These are phyloP conservation scores for Psococerastis gibbosa DNA, from an alignment of 2,888 invertebrate species.

Conservation along the genomic window DNA sequence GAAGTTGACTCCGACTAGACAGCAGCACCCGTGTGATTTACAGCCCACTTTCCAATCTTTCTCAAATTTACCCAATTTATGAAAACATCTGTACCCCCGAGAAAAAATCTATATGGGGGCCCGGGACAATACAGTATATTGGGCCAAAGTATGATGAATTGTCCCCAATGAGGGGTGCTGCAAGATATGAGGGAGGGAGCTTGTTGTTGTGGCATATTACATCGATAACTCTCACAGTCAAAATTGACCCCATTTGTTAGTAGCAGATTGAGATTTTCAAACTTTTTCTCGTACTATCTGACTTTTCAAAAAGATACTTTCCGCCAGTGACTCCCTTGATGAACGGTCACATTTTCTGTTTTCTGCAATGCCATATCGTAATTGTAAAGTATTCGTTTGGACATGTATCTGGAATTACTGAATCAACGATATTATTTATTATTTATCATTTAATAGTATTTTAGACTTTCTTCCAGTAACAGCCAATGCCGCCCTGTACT, in stretches of 20 bases:
- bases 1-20: too few relatives aligned
- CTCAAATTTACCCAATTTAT: slow-evolving; percentile 11
- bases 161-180: background rate
- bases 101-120: slow-evolving; percentile 9
- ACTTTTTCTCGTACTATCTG: background rate
- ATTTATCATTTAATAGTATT: too few relatives aligned
- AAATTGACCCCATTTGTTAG: slow-evolving; percentile 10
- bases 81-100: slow-evolving; percentile 10
- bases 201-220: slow-evolving; percentile 9
- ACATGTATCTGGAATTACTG: too few relatives aligned
- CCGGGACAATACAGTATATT: slow-evolving; percentile 6
- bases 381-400: slow-evolving; percentile 1
- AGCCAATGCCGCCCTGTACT: too few relatives aligned
- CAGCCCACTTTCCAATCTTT: slow-evolving; percentile 8
- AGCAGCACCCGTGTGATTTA: background rate
- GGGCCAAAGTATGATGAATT: slow-evolving; percentile 10
- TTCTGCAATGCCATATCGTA: too few relatives aligned
- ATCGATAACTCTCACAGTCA: slow-evolving; percentile 8
- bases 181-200: background rate
- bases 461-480: too few relatives aligned
- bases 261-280: slow-evolving; percentile 7
- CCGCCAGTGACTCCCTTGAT: background rate
- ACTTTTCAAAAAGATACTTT: too few relatives aligned
- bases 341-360: background rate
- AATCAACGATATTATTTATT: too few relatives aligned